Percentiles rank a stretch among this genome's conserved stretches.
These are phyloP conservation scores for Lycodopsis pacificus DNA, from an alignment of 2,797 vertebrate genomes.

Conservation along the genomic window DNA sequence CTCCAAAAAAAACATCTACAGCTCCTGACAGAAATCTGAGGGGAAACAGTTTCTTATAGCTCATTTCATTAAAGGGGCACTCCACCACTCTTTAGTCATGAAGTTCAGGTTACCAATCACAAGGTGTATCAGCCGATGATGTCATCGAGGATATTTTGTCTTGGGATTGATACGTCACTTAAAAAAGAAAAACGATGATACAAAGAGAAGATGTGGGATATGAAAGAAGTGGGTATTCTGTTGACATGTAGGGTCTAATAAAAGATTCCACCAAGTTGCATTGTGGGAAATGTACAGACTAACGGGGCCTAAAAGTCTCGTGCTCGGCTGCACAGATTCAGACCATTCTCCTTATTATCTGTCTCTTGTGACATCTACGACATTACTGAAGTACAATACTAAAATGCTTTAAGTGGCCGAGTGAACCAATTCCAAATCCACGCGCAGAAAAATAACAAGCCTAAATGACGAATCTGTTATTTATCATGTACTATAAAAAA, in stretches of 20 bases:
- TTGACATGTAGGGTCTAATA: neutral
- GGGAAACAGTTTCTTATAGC: neutral
- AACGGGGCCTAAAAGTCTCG: neutral
- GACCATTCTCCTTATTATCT: neutral
- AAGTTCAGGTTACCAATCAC: neutral
- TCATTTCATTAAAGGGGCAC: neutral
- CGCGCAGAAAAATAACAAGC: neutral
- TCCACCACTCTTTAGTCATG: neutral
- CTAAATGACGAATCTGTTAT: neutral
- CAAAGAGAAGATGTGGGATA: neutral
- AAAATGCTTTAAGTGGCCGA: neutral
- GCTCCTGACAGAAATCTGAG: neutral
- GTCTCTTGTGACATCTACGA: neutral
- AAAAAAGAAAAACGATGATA: neutral
- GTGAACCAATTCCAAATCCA: neutral
- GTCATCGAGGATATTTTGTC: neutral
- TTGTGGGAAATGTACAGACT: neutral
- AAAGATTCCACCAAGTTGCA: neutral
- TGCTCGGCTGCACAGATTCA: neutral
- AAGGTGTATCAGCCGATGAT: neutral
- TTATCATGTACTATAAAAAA: neutral
- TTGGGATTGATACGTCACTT: neutral
- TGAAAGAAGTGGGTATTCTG: neutral
- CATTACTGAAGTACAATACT: neutral
- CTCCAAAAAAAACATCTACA: no score